Conservation (phyloP, 2,113 vertebrate species). For the Cathartes aura region DNA sequence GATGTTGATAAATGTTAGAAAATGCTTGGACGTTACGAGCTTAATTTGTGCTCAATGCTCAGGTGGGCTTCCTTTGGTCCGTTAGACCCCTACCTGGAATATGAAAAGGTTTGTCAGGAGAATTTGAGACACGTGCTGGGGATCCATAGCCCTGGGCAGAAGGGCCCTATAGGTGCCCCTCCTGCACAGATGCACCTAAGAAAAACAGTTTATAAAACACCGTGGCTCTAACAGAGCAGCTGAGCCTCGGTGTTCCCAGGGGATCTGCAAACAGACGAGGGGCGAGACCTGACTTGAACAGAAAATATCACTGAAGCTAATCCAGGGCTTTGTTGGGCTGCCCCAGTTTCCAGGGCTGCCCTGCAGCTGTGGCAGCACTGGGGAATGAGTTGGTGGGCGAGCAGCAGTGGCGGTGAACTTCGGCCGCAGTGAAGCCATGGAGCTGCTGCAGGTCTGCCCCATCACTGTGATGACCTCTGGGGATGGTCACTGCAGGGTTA, state of each 20-base stretch:
- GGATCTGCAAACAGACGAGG: background rate
- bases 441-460: background rate
- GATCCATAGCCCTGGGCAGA: background rate
- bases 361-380: fast-evolving
- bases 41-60: background rate
- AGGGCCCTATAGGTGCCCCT: background rate
- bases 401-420: fast-evolving
- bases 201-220: background rate
- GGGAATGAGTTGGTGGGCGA: background rate
- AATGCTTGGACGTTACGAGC: fast-evolving
- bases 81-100: background rate
- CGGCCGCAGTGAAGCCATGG: fast-evolving
- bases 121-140: background rate
- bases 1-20: background rate
- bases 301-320: background rate
- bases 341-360: background rate
- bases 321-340: background rate
- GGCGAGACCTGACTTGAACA: fast-evolving
- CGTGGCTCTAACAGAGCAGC: background rate
- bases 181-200: background rate
- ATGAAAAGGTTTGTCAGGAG: background rate
- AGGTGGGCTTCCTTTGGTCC: background rate
- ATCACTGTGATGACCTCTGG: background rate
- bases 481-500: background rate
- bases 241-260: fast-evolving